Evolutionary conservation across 2,888 invertebrate genomes (phyloP).

Genomic region (Cheilosia variabilis): DNA sequence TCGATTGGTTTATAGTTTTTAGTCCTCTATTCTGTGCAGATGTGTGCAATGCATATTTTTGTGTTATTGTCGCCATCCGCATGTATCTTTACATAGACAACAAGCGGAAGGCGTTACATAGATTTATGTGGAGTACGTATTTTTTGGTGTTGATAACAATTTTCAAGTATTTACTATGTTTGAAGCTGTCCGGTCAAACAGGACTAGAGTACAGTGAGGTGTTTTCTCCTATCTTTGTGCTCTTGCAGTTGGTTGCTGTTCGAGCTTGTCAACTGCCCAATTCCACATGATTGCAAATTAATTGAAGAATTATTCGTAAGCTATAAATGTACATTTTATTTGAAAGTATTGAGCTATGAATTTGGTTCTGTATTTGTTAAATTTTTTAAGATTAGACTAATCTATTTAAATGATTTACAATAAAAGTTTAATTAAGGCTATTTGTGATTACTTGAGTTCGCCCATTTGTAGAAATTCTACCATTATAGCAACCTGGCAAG

Average conservation of each 20-base stretch:
- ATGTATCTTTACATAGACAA: conserved; percentile 91
- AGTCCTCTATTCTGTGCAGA: conserved; percentile 96
- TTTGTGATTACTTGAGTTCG: not conserved
- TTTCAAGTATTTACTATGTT: conserved; percentile 95
- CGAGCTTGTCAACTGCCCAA: conserved; percentile 93
- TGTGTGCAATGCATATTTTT: conserved; percentile 96
- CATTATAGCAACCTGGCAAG: too few species aligned
- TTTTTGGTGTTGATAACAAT: conserved; percentile 93
- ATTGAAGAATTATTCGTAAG: not conserved
- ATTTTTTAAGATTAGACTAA: conserved; percentile 35
- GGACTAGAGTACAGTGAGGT: conserved; percentile 95
- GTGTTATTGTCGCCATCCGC: conserved; percentile 96
- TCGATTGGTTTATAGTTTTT: conserved; percentile 96
- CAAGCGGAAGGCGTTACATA: conserved; percentile 90
- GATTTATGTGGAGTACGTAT: conserved; percentile 93
- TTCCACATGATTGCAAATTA: conserved; percentile 77
- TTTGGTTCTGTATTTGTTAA: conserved; percentile 2
- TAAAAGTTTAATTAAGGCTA: conserved; percentile 7
- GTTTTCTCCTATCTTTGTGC: conserved; percentile 94
- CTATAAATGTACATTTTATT: not conserved
- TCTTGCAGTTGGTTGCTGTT: conserved; percentile 94
- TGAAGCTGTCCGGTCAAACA: conserved; percentile 92
- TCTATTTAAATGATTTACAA: conserved; percentile 13
- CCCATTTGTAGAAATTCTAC: too few species aligned
- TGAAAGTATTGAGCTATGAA: conserved; percentile 15